Evolutionary conservation across 2,888 invertebrate species (phyloP), one percentile per base, ranked within the genome.

Genomic region (Drosophila trichaetosa): DNA sequence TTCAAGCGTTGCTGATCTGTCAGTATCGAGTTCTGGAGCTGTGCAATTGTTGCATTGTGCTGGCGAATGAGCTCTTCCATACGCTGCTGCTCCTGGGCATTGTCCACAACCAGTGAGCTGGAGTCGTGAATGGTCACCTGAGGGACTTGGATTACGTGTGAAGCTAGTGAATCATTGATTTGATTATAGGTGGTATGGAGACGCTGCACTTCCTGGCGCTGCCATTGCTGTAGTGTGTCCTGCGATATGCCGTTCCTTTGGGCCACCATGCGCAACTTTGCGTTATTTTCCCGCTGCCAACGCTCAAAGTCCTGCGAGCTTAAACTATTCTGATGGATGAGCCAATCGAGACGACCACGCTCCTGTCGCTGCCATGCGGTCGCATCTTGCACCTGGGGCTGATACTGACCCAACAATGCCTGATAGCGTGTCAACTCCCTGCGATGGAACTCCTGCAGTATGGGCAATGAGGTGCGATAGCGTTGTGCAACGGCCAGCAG

Each of bases 241-340:
- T 87, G 76, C 0, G 85, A 76, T 4, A 93, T 81, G 0, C 80
- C 80, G 42, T 92, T 91, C 36, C 87, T 82, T 4, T 75, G 63
- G 0, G 93, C 92, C 31, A 86, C 40, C 21, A 83, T 76, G 2
- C 69, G 61, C 16, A 93, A 60, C 69, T 83, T 90, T 4, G 80
- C 82, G 6, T 72, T 75, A 56, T 93, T 92, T 51, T 92, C 90
- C 1, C 31, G 79, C 65, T 93, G 93, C 93, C 93, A 93, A 34
- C 90, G 91, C 6, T 90, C 87, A 13, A 93, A 82, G 10, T 93
- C 92, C n/a, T 92, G 89, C 0, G 73, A 69, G 0, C 82, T 91
- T 0, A 89, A 76, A 34, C 92, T 89, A 60, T 93, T 93, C 62
- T 93, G 93, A 65, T 93, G 92, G 10, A 93, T 90, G 8, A 93